Percentiles rank a stretch among this genome's conserved stretches.
Evolutionary conservation across 2,113 vertebrate species (phyloP).

Genomic region (Oxyruncus cristatus): DNA sequence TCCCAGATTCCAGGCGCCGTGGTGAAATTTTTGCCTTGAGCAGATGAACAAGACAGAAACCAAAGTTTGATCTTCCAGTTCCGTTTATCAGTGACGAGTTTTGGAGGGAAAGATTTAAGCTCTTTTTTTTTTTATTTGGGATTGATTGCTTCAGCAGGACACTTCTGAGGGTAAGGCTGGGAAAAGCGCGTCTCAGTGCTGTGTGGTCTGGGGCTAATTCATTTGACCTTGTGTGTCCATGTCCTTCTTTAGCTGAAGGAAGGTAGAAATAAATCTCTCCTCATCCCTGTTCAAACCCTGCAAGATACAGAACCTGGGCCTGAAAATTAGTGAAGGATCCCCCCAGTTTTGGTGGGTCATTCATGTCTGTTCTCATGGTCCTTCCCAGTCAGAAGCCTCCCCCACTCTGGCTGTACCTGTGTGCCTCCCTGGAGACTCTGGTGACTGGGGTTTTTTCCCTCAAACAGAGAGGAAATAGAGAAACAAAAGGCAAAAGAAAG

Average conservation of each 20-base stretch:
- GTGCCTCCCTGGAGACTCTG: not conserved
- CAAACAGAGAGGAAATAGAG: slow-evolving; percentile 93
- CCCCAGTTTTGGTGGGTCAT: not conserved
- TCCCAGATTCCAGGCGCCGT: not conserved
- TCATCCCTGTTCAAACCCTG: not conserved
- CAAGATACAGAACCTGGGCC: not conserved
- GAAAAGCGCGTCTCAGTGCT: not conserved
- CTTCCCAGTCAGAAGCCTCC: not conserved
- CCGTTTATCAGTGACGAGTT: not conserved
- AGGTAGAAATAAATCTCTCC: not conserved
- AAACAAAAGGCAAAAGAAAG: slow-evolving; percentile 96
- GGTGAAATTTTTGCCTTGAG: not conserved
- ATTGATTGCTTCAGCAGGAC: not conserved
- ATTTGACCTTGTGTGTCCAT: not conserved
- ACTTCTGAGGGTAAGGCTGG: not conserved
- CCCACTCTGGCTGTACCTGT: accelerated
- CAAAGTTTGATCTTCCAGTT: not conserved
- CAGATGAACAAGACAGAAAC: not conserved
- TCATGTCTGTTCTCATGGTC: accelerated
- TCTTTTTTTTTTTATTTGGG: not conserved
- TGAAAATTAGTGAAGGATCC: not conserved
- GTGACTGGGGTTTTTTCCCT: not conserved
- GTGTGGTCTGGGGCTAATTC: not conserved
- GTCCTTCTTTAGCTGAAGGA: not conserved
- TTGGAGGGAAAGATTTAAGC: not conserved